phyloP scores from a whole-genome alignment of 2,113 vertebrate species.

The Paraplagusia blochii region DNA sequence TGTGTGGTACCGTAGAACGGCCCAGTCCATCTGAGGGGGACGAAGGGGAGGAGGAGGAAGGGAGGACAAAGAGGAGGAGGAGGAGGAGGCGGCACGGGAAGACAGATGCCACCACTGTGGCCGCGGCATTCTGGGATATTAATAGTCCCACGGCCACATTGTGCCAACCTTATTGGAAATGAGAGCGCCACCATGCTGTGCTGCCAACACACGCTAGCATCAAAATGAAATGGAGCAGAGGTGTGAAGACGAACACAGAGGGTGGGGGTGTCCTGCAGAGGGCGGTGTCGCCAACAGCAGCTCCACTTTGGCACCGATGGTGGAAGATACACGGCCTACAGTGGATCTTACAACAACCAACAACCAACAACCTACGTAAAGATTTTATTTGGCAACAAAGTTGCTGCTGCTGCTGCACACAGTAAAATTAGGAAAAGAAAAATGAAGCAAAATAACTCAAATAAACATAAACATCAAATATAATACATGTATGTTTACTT shows the following conservation, averaged over 20 bases:
- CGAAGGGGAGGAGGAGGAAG: slow-evolving; percentile 17
- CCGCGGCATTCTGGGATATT: slow-evolving; percentile 69
- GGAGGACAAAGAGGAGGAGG: slow-evolving; percentile 9
- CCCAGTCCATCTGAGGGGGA: slow-evolving; percentile 54
- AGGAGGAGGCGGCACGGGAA: slow-evolving; percentile 41
- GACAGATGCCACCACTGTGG: slow-evolving; percentile 76
- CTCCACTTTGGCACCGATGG: too few relatives aligned
- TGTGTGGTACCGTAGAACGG: slow-evolving; percentile 41
- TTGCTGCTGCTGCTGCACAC: too few relatives aligned
- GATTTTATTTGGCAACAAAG: too few relatives aligned
- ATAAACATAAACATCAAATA: too few relatives aligned
- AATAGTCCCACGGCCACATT: slow-evolving; percentile 69
- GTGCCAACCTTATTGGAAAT: slow-evolving; percentile 70
- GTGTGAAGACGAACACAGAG: slow-evolving; percentile 49
- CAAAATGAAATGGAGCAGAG: slow-evolving; percentile 66
- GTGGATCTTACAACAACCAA: too few relatives aligned
- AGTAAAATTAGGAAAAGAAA: too few relatives aligned
- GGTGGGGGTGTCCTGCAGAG: slow-evolving; percentile 8
- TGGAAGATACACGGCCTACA: too few relatives aligned
- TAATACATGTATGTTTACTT: too few relatives aligned
- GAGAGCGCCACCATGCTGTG: slow-evolving; percentile 50
- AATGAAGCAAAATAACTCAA: too few relatives aligned
- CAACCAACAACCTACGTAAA: too few relatives aligned
- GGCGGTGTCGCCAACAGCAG: too few relatives aligned
- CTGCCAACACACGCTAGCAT: slow-evolving; percentile 63